phyloP scores from a whole-genome alignment of 2,113 vertebrate species.

The Saccopteryx leptura region DNA sequence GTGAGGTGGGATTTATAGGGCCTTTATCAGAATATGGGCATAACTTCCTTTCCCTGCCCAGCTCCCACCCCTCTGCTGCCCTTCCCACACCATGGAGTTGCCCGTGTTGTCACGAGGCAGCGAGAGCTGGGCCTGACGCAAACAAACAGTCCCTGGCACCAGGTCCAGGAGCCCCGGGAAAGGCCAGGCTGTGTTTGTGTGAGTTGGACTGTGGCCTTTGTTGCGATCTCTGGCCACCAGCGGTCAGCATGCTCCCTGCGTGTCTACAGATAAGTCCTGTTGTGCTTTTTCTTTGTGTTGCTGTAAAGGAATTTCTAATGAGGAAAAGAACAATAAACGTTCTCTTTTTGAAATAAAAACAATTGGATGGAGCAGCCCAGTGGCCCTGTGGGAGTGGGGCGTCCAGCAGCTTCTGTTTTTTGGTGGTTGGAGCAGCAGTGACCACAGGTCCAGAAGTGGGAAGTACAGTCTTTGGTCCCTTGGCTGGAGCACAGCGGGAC shows the following conservation, averaged over 20 bases:
- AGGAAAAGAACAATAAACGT: slow-evolving; percentile 63
- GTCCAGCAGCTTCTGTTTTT: not conserved
- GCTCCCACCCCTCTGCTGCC: not conserved
- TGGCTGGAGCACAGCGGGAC: not conserved
- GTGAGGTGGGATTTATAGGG: not conserved
- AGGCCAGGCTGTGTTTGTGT: not conserved
- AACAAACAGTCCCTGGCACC: not conserved
- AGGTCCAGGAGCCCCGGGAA: not conserved
- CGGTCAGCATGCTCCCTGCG: not conserved
- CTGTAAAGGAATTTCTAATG: slow-evolving; percentile 46
- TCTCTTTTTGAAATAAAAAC: slow-evolving; percentile 45
- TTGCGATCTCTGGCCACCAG: not conserved
- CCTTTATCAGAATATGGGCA: not conserved
- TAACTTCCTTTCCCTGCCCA: not conserved
- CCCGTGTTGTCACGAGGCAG: not conserved
- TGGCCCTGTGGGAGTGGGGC: rapidly evolving
- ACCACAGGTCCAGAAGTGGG: not conserved
- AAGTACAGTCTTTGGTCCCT: not conserved
- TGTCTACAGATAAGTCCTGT: not conserved
- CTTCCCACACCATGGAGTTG: not conserved
- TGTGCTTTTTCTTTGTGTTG: slow-evolving; percentile 29
- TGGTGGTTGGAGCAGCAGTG: not conserved
- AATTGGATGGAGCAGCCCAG: not conserved
- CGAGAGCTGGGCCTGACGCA: not conserved
- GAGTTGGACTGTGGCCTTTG: not conserved